These are phyloP conservation scores for Parnassius glacialis DNA, from an alignment of 2,888 invertebrate genomes.

Conservation along the genomic window DNA sequence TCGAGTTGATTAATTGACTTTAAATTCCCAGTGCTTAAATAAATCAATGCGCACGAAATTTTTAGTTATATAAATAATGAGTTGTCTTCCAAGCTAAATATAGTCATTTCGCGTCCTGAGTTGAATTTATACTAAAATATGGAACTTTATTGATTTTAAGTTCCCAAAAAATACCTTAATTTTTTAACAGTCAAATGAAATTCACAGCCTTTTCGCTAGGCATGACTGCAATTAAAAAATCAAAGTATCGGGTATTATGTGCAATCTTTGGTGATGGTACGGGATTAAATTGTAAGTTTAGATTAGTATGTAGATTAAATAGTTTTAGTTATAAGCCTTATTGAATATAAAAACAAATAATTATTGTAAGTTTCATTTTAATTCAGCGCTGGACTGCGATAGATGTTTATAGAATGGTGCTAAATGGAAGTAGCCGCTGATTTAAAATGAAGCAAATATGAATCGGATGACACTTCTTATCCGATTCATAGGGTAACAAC, in stretches of 20 bases:
- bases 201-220: conserved; percentile 57
- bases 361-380: conserved; percentile 67
- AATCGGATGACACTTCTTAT: conserved; percentile 75
- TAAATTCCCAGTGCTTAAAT: conserved; percentile 46
- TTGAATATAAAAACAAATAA: conserved; percentile 45
- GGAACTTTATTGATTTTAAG: conserved; percentile 52
- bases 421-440: conserved; percentile 57
- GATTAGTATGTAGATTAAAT: conserved; percentile 52
- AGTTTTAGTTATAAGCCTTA: conserved; percentile 49
- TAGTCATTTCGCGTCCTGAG: conserved; percentile 51
- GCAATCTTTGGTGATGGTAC: conserved; percentile 89
- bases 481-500: conserved; percentile 58
- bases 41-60: conserved; percentile 41
- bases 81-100: conserved; percentile 69
- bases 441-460: conserved; percentile 75
- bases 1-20: conserved; percentile 25
- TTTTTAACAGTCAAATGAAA: conserved; percentile 73
- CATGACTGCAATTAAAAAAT: conserved; percentile 80
- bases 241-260: conserved; percentile 91
- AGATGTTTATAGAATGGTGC: conserved; percentile 59
- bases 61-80: conserved; percentile 46
- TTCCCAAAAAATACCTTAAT: conserved; percentile 72
- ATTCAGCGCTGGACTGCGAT: conserved; percentile 55
- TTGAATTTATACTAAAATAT: conserved; percentile 48
- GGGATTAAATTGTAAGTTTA: conserved; percentile 70